Base-by-base conservation (phyloP, 2,888 invertebrate genomes). In the Epiblema foenella region DNA sequence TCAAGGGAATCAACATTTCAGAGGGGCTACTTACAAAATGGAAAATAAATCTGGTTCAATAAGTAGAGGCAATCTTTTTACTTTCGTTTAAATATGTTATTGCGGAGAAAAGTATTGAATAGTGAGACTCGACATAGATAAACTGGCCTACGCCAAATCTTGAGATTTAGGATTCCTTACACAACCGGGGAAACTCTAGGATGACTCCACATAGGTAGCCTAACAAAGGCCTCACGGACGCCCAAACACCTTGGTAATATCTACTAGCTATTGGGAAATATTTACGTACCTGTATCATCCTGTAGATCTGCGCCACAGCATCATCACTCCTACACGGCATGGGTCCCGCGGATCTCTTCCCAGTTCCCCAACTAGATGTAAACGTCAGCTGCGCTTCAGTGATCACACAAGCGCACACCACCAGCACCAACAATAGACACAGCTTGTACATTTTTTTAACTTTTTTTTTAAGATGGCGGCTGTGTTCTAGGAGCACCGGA, bases 351-450 rank as follows among this genome's bases (percentile, higher is more conserved):
- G 86, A 82, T 15, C 94, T 86, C 74, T 92, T 90, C 1, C 91
- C 92, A 0, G 88, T 52, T 24, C 94, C 93, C 95, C 95, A 95
- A 66, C 90, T 92, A 0, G 95, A 94, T 0, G 94, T 94, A 80
- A 95, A 95, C 5, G 94, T 95, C 49, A 95, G 81, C 78, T 95
- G 95, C 0, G 90, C 94, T 0, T 89, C 84, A 18, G 83, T 78
- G 51, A 83, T 68, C 33, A 88, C 62, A 71, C 84, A 85, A 11
- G 39, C 63, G 24, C 72, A 89, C 9, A 85, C 87, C 51, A 87
- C 74, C 62, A 91, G 56, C 37, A 89, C 74, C 18, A 87, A 68
- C 17, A 87, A 75, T 33, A 86, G 73, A 60, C 82, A 73, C 37
- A 81, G 56, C 74, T 86, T 87, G 74, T 83, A 80, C 90, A 90